Conservation (phyloP, 1,140 invertebrate genomes). For the Drosophila paulistorum region DNA sequence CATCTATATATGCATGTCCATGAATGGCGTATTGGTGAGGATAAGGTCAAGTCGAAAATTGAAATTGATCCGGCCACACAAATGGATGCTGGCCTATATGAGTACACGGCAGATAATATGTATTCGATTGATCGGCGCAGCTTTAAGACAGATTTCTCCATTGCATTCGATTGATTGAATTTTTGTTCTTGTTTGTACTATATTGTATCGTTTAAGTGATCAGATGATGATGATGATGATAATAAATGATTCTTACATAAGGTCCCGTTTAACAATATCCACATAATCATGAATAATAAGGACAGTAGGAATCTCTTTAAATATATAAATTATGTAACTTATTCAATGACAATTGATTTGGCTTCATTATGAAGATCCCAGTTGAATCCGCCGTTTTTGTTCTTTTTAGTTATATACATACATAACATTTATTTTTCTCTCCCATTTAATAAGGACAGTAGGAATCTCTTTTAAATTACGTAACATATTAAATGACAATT, state of each 20-base stretch:
- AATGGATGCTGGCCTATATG: conserved; percentile 95
- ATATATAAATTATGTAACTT: too few species aligned
- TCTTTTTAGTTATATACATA: too few species aligned
- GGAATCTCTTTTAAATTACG: too few species aligned
- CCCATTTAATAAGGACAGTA: too few species aligned
- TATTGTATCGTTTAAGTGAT: conserved; percentile 21
- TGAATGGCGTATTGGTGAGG: conserved; percentile 92
- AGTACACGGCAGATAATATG: conserved; percentile 96
- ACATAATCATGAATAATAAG: conserved; percentile 99
- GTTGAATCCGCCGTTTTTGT: too few species aligned
- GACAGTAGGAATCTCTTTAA: too few species aligned
- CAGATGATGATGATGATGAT: not conserved
- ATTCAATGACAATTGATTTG: too few species aligned
- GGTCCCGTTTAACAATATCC: conserved; percentile 94
- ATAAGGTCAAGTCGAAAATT: conserved; percentile 94
- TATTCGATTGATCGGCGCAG: conserved; percentile 94
- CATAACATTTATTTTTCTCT: too few species aligned
- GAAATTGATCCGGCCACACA: conserved; percentile 97
- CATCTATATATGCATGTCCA: conserved; percentile 95
- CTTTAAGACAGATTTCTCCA: conserved; percentile 96
- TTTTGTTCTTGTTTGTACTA: not conserved
- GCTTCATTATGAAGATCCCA: too few species aligned
- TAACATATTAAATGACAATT: too few species aligned
- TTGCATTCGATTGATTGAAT: conserved; percentile 89
- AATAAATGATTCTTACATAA: conserved; percentile 86